A percentile compares a stretch with the other conserved stretches of the same genome.
Conservation (phyloP, 2,797 vertebrate species). For the Siniperca undulata region DNA sequence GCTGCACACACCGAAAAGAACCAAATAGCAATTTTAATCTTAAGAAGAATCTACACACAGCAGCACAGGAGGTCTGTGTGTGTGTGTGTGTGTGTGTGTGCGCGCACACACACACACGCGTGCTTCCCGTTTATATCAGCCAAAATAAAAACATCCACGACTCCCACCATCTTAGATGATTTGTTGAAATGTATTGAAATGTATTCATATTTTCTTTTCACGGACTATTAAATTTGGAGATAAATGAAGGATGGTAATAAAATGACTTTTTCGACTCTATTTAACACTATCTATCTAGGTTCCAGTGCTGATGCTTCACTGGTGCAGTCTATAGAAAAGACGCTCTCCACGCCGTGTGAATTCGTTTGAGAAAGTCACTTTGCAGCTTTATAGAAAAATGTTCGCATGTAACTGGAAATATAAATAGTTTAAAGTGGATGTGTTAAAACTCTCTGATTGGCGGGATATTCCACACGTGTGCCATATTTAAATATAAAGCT, state of each 20-base stretch:
- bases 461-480: constrained; percentile 37
- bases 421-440: constrained; percentile 67
- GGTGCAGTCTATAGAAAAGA: constrained; percentile 67
- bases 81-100: neutral
- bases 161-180: constrained; percentile 79
- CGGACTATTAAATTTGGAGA: constrained; percentile 90
- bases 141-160: constrained; percentile 53
- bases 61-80: constrained; percentile 35
- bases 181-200: constrained; percentile 84
- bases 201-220: constrained; percentile 90
- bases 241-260: constrained; percentile 89
- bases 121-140: constrained; percentile 30
- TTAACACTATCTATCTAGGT: constrained; percentile 85
- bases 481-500: constrained; percentile 52
- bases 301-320: constrained; percentile 79
- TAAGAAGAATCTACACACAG: constrained; percentile 34
- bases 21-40: constrained; percentile 50
- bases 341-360: constrained; percentile 61
- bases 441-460: constrained; percentile 59
- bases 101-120: neutral
- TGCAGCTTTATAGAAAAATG: constrained; percentile 65
- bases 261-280: constrained; percentile 93
- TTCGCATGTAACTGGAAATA: constrained; percentile 66
- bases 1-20: constrained; percentile 37
- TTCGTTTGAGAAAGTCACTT: constrained; percentile 59